phyloP scores from a whole-genome alignment of 2,113 vertebrate species.

The Lycaon pictus region DNA sequence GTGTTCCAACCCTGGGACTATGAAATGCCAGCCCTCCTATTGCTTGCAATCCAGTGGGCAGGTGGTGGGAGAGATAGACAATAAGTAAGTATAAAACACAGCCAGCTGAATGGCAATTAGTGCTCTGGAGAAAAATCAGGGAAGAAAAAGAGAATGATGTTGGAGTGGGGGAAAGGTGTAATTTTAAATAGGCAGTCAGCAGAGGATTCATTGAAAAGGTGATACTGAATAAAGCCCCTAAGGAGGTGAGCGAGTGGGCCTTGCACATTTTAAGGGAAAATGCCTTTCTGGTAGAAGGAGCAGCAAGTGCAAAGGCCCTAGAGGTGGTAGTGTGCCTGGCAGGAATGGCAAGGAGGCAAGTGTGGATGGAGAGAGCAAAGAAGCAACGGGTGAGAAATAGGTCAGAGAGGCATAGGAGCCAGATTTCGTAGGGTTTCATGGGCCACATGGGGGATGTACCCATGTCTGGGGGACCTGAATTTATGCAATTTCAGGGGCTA shows the following conservation, averaged over 20 bases:
- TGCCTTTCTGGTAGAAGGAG: not conserved
- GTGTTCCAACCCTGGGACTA: not conserved
- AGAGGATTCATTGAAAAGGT: not conserved
- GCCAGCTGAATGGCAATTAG: not conserved
- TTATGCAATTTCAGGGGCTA: not conserved
- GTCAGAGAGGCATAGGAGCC: not conserved
- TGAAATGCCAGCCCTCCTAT: not conserved
- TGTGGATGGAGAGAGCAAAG: not conserved
- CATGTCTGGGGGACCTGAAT: not conserved
- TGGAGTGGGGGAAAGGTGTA: not conserved
- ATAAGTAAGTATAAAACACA: not conserved
- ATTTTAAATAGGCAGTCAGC: not conserved
- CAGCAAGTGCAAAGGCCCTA: not conserved
- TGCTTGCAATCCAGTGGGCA: not conserved
- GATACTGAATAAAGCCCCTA: not conserved
- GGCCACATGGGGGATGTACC: not conserved
- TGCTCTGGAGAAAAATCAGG: not conserved
- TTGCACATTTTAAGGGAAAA: not conserved
- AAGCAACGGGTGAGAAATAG: not conserved
- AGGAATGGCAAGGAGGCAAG: not conserved
- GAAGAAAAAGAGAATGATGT: not conserved
- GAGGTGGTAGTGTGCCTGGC: not conserved
- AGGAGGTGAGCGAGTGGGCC: not conserved
- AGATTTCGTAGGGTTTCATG: not conserved
- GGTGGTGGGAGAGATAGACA: not conserved